phyloP scores from a whole-genome alignment of 2,113 vertebrate genomes.

The Cardinalis cardinalis region DNA sequence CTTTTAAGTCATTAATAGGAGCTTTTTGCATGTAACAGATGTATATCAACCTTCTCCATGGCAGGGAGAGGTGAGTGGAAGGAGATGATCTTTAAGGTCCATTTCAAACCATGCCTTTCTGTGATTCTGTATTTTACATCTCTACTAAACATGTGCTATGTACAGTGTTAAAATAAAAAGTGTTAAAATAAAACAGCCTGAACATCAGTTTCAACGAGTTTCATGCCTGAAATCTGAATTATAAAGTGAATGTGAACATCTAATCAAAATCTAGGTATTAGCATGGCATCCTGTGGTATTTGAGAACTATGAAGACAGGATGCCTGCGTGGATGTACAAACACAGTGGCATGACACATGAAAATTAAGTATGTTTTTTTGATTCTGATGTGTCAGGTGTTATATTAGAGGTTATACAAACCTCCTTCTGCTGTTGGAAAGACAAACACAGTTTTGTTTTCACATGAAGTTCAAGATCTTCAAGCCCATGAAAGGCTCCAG shows the following conservation, averaged over 20 bases:
- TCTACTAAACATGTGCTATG: background rate
- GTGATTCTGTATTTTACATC: background rate
- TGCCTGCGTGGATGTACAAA: background rate
- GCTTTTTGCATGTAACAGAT: background rate
- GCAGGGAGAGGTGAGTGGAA: too few relatives aligned
- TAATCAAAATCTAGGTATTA: background rate
- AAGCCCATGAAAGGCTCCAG: background rate
- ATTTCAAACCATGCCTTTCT: background rate
- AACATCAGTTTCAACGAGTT: background rate
- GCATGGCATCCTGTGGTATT: background rate
- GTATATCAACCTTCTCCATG: background rate
- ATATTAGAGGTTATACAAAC: background rate
- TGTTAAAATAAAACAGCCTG: background rate
- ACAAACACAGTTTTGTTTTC: background rate
- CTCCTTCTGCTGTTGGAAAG: background rate
- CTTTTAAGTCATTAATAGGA: background rate
- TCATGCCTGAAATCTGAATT: background rate
- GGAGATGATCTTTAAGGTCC: background rate
- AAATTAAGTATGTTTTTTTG: background rate
- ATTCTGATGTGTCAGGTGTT: background rate
- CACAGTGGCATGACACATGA: background rate
- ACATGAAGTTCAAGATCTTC: background rate
- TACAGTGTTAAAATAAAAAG: background rate
- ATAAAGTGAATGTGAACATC: background rate
- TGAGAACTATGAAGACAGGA: background rate